Base-by-base conservation (phyloP, 2,888 invertebrate species). In the Hololepta plana region DNA sequence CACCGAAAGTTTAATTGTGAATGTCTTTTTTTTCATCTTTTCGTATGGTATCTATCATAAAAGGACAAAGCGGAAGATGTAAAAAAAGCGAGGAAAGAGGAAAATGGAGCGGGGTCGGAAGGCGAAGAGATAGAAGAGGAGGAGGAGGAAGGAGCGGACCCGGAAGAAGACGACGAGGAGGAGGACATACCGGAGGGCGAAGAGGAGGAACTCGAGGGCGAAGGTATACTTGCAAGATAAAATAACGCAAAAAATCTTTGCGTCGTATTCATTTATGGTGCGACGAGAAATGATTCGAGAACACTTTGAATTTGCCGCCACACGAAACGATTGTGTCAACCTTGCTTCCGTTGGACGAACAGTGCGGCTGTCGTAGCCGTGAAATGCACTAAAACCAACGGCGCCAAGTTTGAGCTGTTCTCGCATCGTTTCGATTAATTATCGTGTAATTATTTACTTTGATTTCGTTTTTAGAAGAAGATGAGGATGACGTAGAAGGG, bases 21-120 rank as follows among this genome's bases (percentile, higher is more conserved):
- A n/a, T n/a, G n/a, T n/a, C n/a, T 10, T 16, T 9, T 26, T 26
- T 16, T 26, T 20, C 11, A 12, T 23, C 7, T 23, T 32, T 15
- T 23, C 16, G 25, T 26, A 23, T 21, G 23, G 12, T 19, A 14
- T 15, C n/a, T 15, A 2, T 11, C 26, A 32, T 30, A 20, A 15
- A 51, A 76, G 75, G 76, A 76, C 38, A 76, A 76, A 58, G 60
- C 60, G 38, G 72, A 74, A 30, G 76, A 76, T 33, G 67, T 69
- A 38, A 79, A 79, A 60, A 77, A 77, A 59, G 70, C 72, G 57
- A 74, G 73, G 61, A 77, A 75, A 59, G 76, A 76, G 47, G 76
- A 77, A 49, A 76, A 77, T 44, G 76, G 75, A 15, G 73, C 70
- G 29, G 71, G 68, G 13, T 69, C 68, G 32, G 60, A 61, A 22